A percentile compares a stretch with the other conserved stretches of the same genome.
Conservation (phyloP, 2,113 vertebrate species). For the Fukomys damarensis region DNA sequence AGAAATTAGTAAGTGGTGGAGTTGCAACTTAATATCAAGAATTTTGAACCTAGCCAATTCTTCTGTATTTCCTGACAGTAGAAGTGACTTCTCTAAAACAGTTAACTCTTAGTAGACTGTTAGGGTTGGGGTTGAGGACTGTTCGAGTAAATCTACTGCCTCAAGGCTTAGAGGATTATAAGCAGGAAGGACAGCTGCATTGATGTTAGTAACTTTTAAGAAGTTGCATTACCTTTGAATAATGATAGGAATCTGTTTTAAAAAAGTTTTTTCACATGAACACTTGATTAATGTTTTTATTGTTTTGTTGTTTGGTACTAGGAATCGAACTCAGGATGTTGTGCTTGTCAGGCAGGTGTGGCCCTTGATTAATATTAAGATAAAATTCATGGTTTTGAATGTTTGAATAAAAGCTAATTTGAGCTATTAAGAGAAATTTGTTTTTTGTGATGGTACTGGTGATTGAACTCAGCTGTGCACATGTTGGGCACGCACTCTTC, state of each 20-base stretch:
- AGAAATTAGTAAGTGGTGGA: neutral
- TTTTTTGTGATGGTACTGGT: neutral
- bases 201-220: neutral
- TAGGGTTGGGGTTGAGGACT: neutral
- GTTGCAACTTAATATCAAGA: neutral
- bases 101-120: neutral
- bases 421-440: neutral
- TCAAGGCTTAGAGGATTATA: neutral
- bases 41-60: neutral
- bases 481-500: neutral
- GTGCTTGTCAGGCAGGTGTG: too few species aligned
- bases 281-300: neutral
- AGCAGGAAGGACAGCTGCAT: neutral
- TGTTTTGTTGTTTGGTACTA: too few species aligned
- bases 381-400: slow-evolving; percentile 39
- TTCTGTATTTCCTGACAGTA: neutral
- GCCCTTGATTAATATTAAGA: slow-evolving; percentile 26
- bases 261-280: neutral
- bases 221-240: neutral
- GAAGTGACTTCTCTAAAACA: neutral
- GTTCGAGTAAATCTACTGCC: neutral
- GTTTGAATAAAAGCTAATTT: slow-evolving; percentile 26
- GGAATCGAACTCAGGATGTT: too few species aligned
- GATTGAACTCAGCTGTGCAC: neutral
- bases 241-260: neutral